phyloP scores from a whole-genome alignment of 1,140 invertebrate genomes.

The Trichonephila inaurata region DNA sequence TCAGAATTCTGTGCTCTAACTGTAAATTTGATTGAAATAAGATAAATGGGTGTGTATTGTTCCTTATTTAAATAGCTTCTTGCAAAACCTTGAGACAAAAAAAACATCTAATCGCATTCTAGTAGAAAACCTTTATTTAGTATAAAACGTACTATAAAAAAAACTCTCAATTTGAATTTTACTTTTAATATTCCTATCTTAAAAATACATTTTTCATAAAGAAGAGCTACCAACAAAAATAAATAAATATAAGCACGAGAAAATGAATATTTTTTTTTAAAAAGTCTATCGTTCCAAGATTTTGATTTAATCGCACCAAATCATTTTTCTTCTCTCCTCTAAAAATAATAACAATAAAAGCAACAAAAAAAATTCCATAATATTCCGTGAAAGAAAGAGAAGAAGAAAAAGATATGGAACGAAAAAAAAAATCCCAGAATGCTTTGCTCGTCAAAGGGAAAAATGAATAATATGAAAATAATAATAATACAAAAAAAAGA shows the following conservation, averaged over 20 bases:
- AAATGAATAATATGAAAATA: slow-evolving; percentile 69
- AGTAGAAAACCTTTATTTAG: not conserved
- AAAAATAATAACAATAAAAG: slow-evolving; percentile 19
- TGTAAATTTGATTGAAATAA: slow-evolving; percentile 6
- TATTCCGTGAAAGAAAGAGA: not conserved
- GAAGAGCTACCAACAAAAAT: not conserved
- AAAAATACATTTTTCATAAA: not conserved
- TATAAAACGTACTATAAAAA: not conserved
- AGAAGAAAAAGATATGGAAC: not conserved
- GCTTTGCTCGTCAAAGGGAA: slow-evolving; percentile 52
- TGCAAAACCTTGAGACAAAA: not conserved
- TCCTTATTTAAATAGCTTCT: not conserved
- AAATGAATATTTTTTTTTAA: not conserved
- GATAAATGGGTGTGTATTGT: not conserved
- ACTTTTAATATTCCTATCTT: slow-evolving; percentile 27
- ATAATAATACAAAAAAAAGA: slow-evolving; percentile 56
- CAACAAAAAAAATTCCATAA: slow-evolving; percentile 16
- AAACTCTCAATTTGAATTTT: not conserved
- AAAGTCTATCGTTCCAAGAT: slow-evolving; percentile 57
- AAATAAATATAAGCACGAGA: not conserved
- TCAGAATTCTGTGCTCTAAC: not conserved
- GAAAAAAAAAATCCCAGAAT: slow-evolving; percentile 18
- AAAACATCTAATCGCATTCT: not conserved
- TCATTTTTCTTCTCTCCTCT: slow-evolving; percentile 63
- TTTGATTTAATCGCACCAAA: slow-evolving; percentile 69